A percentile compares a stretch with the other conserved stretches of the same genome.
Conservation (phyloP, 1,140 invertebrate genomes). For the Philotrypesis tridentata region DNA sequence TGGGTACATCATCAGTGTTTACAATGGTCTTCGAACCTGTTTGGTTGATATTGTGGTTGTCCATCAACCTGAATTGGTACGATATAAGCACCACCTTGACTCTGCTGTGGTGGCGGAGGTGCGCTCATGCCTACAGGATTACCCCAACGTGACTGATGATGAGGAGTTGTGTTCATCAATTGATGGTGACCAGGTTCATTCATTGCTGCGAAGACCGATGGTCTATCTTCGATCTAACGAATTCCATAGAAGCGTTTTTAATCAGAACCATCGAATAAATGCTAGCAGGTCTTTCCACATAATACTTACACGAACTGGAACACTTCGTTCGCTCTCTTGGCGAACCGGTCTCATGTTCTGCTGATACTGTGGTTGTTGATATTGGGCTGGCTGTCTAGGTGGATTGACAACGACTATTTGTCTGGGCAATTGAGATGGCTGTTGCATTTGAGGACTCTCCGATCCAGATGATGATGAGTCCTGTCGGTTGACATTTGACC, state of each 20-base stretch:
- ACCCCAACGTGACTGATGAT: constrained; percentile 70
- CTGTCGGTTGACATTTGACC: constrained; percentile 54
- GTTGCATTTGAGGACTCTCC: constrained; percentile 47
- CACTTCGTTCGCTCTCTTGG: constrained; percentile 57
- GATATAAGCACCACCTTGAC: constrained; percentile 60
- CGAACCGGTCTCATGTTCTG: constrained; percentile 45
- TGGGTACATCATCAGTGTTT: not conserved
- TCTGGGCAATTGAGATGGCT: constrained; percentile 23
- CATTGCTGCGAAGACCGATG: constrained; percentile 68
- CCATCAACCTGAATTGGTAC: constrained; percentile 66
- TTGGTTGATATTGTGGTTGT: constrained; percentile 31
- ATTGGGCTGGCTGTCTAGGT: constrained; percentile 34
- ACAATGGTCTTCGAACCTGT: constrained; percentile 1
- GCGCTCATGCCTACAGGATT: constrained; percentile 54
- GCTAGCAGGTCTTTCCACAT: too few relatives aligned
- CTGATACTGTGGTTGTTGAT: constrained; percentile 38
- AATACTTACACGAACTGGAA: constrained; percentile 64
- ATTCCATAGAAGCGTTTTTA: too few relatives aligned
- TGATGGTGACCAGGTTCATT: constrained; percentile 70
- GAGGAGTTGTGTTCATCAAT: constrained; percentile 62
- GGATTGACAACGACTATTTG: constrained; percentile 33
- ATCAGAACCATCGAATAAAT: too few relatives aligned
- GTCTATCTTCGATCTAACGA: constrained; percentile 69
- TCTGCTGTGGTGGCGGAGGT: constrained; percentile 53
- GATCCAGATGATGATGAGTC: constrained; percentile 50